These are phyloP conservation scores for Monomorium pharaonis DNA, from an alignment of 1,140 invertebrate genomes.

Conservation along the genomic window DNA sequence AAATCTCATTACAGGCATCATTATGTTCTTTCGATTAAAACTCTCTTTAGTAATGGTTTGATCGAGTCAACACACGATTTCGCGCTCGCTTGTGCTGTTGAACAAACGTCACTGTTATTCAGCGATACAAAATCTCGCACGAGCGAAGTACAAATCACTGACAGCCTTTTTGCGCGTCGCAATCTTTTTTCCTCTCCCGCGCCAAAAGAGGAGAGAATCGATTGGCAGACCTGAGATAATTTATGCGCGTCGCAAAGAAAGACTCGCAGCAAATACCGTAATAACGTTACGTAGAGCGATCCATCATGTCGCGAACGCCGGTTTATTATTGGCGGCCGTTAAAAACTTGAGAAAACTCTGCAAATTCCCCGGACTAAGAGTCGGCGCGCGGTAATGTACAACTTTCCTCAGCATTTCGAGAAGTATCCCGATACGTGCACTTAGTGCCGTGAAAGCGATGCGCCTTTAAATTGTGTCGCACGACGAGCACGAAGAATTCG, in stretches of 20 bases:
- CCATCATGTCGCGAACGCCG: not conserved
- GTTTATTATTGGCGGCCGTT: not conserved
- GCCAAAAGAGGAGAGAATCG: not conserved
- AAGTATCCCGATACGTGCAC: not conserved
- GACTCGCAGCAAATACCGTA: not conserved
- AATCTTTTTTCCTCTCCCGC: not conserved
- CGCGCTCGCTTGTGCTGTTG: not conserved
- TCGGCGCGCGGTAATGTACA: not conserved
- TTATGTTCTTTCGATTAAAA: no score
- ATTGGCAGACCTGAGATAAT: not conserved
- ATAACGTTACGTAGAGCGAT: not conserved
- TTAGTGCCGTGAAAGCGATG: constrained; percentile 1
- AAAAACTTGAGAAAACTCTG: constrained; percentile 12
- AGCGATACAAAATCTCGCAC: not conserved
- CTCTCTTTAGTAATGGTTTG: not conserved
- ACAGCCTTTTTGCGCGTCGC: not conserved
- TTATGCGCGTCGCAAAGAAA: not conserved
- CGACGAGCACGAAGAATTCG: not conserved
- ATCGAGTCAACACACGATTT: not conserved
- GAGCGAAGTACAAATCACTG: not conserved
- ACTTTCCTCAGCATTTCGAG: constrained; percentile 19
- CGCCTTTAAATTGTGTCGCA: not conserved
- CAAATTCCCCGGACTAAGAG: not conserved
- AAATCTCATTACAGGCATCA: not conserved
- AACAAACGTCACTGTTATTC: not conserved